Evolutionary conservation across 2,113 vertebrate genomes (phyloP), one percentile per base, ranked within the genome.

Genomic region (Melanotaenia duboulayi): DNA sequence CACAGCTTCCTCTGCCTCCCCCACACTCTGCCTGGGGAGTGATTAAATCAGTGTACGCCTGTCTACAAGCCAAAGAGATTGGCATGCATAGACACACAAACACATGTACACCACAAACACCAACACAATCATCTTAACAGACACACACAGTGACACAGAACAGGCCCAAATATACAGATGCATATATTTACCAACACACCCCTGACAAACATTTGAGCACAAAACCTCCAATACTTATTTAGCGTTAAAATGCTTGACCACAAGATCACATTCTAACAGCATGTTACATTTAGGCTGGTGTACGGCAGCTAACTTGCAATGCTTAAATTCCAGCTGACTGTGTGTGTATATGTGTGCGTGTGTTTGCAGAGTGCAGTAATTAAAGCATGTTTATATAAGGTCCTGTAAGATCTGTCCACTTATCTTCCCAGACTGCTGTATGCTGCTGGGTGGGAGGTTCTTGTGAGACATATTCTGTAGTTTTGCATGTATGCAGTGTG

Each of bases 1-100:
- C 90, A 91, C 87, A 89, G 83, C 80, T 86, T 90, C 84, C 87
- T 80, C 85, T 76, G 78, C 87, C 84, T 90, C 85, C 77, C 82
- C 82, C 87, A 80, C 76, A 85, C 82, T 84, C 75, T 80, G 85
- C 91, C 90, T 85, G 81, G 83, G 86, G 91, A 90, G 86, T 85
- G 88, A 92, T 93, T 92, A 90, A 92, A 93, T 92, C 91, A 90
- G 89, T 82, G 87, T 89, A 89, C 59, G 88, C 88, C 76, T 91
- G 88, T 91, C 86, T 88, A 83, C 87, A 81, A 90, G 81, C 86
- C 80, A 85, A 84, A 85, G 83, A 86, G 81, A 90, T 76, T 87
- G 84, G 72, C 76, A 72, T 7, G 79, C 51, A 85, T 64, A 70
- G 73, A 64, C 61, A 82, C 39, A 59, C 60, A 70, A 55, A 58